Percentiles rank a stretch among this genome's conserved stretches.
Conservation (phyloP, 1,140 invertebrate species). For the Dendroctonus ponderosae region DNA sequence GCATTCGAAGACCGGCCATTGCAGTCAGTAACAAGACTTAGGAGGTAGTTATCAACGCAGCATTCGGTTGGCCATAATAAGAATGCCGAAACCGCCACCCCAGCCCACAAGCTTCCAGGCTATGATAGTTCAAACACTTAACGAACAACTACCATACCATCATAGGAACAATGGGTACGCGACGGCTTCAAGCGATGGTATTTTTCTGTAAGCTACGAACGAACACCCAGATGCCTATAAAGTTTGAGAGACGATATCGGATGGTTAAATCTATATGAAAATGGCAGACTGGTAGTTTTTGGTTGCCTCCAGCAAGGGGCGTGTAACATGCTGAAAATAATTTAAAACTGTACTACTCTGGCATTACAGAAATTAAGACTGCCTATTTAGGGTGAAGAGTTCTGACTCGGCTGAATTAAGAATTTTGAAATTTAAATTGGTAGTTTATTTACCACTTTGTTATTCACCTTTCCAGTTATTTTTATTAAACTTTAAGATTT, state of each 20-base stretch:
- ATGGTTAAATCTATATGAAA: constrained; percentile 16
- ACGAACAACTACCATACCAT: constrained; percentile 15
- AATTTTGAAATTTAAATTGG: too few species aligned
- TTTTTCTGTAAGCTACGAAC: constrained; percentile 3
- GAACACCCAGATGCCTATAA: constrained; percentile 19
- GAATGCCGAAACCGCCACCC: not conserved
- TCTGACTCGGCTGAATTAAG: too few species aligned
- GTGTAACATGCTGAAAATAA: constrained; percentile 6
- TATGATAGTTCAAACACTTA: constrained; percentile 6
- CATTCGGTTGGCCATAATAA: not conserved
- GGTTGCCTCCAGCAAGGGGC: constrained; percentile 8
- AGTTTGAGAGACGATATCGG: constrained; percentile 14
- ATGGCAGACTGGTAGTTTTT: constrained; percentile 9
- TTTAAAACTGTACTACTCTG: not conserved
- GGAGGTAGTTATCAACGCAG: not conserved
- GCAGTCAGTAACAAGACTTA: too few species aligned
- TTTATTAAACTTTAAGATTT: too few species aligned
- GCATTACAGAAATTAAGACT: too few species aligned
- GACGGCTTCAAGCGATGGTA: constrained; percentile 9
- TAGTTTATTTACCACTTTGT: too few species aligned
- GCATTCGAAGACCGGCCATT: too few species aligned
- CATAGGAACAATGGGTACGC: constrained; percentile 16
- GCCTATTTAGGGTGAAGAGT: too few species aligned
- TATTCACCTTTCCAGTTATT: too few species aligned
- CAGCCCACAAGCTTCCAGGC: constrained; percentile 5